phyloP scores from a whole-genome alignment of 1,140 invertebrate species.

The Papilio aristodemus region DNA sequence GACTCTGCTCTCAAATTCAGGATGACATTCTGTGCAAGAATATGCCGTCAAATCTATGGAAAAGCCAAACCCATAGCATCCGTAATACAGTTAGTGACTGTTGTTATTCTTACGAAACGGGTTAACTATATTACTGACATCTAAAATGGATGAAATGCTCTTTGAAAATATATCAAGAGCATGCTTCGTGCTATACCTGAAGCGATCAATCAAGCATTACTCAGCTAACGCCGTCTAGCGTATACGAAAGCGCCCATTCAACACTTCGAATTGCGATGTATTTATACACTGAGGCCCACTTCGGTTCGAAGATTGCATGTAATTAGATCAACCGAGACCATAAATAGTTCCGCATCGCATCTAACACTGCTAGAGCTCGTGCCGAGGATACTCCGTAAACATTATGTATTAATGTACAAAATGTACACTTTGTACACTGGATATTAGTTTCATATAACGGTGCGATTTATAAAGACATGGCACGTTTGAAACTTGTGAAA shows the following conservation, averaged over 20 bases:
- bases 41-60: too few relatives aligned
- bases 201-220: constrained; percentile 16
- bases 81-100: too few relatives aligned
- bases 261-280: constrained; percentile 39
- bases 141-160: too few relatives aligned
- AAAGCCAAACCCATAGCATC: too few relatives aligned
- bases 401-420: constrained; percentile 38
- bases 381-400: constrained; percentile 63
- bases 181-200: not conserved
- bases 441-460: constrained; percentile 4
- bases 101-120: too few relatives aligned
- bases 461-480: constrained; percentile 34
- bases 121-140: too few relatives aligned
- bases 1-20: too few relatives aligned
- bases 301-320: constrained; percentile 50
- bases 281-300: constrained; percentile 52
- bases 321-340: constrained; percentile 54
- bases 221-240: constrained; percentile 5
- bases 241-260: constrained; percentile 42
- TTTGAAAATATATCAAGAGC: too few relatives aligned
- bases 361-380: constrained; percentile 52
- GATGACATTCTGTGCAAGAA: too few relatives aligned
- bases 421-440: constrained; percentile 6
- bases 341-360: constrained; percentile 63
- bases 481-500: constrained; percentile 1